These are phyloP conservation scores for Parascotia fuliginaria DNA, from an alignment of 2,888 invertebrate species.

Conservation along the genomic window DNA sequence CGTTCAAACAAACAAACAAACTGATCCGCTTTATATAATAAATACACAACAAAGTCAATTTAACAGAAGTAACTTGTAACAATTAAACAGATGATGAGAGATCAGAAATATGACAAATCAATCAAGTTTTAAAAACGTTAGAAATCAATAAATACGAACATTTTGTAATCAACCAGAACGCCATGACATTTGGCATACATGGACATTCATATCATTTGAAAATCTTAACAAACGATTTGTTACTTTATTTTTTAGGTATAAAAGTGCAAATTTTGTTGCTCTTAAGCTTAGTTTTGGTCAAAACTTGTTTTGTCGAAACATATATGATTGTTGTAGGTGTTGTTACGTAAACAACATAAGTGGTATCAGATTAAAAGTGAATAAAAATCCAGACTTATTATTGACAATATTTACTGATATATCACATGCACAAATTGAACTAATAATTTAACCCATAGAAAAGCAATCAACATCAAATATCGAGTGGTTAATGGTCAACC, in stretches of 20 bases:
- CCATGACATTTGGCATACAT: constrained; percentile 44
- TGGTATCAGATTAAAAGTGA: neutral
- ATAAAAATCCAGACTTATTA: no score
- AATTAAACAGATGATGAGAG: neutral
- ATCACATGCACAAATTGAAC: no score
- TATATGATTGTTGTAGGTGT: constrained; percentile 5
- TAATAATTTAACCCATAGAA: no score
- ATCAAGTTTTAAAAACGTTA: constrained; percentile 19
- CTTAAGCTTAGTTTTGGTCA: neutral
- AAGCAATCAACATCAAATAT: no score
- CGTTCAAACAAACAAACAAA: no score
- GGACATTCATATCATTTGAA: constrained; percentile 31
- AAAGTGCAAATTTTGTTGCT: constrained; percentile 18
- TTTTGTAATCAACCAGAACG: constrained; percentile 33
- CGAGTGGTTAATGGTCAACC: no score
- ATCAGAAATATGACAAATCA: constrained; percentile 5
- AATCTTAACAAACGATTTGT: constrained; percentile 20
- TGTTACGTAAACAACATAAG: constrained; percentile 7
- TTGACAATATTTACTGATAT: no score
- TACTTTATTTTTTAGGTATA: constrained; percentile 14
- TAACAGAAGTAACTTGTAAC: neutral
- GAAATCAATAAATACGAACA: constrained; percentile 20
- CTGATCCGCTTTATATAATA: no score
- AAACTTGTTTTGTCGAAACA: constrained; percentile 35
- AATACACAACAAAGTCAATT: neutral